Evolutionary conservation across 2,888 invertebrate species (phyloP), one percentile per base, ranked within the genome.

Genomic region (Hybos culiciformis): DNA sequence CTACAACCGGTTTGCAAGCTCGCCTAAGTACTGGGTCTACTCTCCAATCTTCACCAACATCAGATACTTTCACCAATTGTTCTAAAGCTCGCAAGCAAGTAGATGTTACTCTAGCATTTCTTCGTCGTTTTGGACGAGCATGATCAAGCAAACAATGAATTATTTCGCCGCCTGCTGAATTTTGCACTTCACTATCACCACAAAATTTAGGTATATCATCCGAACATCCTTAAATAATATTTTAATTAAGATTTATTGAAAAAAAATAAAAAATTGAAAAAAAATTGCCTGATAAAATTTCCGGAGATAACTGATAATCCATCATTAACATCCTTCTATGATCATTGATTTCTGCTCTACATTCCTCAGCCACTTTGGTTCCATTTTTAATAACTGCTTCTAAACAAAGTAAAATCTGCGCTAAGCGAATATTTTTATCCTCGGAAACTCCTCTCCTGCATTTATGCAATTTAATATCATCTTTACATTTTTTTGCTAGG

Each of bases 141-240:
- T 87, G 81, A 32, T 85, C 83, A 88, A 97, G 88, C 34, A 98
- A 69, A 60, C 97, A 98, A 61, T 97, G 96, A 51, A 98, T 83
- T 0, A 94, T 94, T 59, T 82, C 81, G 1, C 88, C 91, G 4
- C 86, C 88, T 5, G 53, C 52, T 15, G 54, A 53, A 4, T 53
- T 50, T 39, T 58, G 59, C 4, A 56, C 41, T 23, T 85, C 84
- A 49, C 81, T 70, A 15, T 77, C 77, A 51, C 74, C 72, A 63
- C 92, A 93, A 52, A 78, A 79, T 42, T 70, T 72, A 15, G 74
- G 69, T 52, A 94, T 92, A 59, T 94, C 94, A 53, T 76, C 74
- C 17, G 84, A 78, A 69, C 97, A 97, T 41, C 79, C 63, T 36
- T n/a, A 3, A 32, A 7, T 12, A 32, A 7, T 14, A 32, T 6